A percentile compares a stretch with the other conserved stretches of the same genome.
Conservation (phyloP, 1,140 invertebrate genomes). For the Brachionus rubens region DNA sequence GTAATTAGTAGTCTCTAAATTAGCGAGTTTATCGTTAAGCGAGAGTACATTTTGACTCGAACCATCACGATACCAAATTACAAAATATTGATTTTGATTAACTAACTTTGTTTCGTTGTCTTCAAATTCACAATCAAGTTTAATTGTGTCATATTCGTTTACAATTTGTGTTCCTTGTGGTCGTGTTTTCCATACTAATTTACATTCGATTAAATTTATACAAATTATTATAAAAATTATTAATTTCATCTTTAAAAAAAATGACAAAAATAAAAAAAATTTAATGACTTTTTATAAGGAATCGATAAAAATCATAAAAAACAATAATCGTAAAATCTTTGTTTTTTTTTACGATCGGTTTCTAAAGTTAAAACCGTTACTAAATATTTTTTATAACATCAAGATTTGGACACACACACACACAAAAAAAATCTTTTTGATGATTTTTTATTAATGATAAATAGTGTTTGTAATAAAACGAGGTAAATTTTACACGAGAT, state of each 20-base stretch:
- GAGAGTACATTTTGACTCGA: slow-evolving; percentile 41
- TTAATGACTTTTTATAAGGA: slow-evolving; percentile 19
- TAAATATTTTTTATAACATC: slow-evolving; percentile 8
- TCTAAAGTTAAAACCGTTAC: slow-evolving; percentile 38
- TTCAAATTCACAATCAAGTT: neutral
- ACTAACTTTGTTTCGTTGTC: neutral
- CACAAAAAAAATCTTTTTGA: slow-evolving; percentile 33
- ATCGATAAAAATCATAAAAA: slow-evolving; percentile 35
- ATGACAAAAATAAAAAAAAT: slow-evolving; percentile 12
- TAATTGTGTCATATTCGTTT: neutral
- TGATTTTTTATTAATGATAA: slow-evolving; percentile 43
- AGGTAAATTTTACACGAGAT: slow-evolving; percentile 46
- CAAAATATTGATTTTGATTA: slow-evolving; percentile 32
- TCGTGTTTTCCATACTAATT: slow-evolving; percentile 20
- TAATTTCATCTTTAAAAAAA: slow-evolving; percentile 30
- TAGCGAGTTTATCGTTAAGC: slow-evolving; percentile 33
- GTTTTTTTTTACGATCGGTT: slow-evolving; percentile 6
- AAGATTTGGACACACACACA: no score
- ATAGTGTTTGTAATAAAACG: slow-evolving; percentile 38
- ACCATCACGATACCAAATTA: slow-evolving; percentile 43
- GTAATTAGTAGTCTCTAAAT: slow-evolving; percentile 14
- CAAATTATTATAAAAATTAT: neutral
- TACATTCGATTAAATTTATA: slow-evolving; percentile 8
- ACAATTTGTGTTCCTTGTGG: neutral
- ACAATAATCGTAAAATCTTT: slow-evolving; percentile 35